Evolutionary conservation across 2,113 vertebrate species (phyloP).

Genomic region (Ginglymostoma cirratum): DNA sequence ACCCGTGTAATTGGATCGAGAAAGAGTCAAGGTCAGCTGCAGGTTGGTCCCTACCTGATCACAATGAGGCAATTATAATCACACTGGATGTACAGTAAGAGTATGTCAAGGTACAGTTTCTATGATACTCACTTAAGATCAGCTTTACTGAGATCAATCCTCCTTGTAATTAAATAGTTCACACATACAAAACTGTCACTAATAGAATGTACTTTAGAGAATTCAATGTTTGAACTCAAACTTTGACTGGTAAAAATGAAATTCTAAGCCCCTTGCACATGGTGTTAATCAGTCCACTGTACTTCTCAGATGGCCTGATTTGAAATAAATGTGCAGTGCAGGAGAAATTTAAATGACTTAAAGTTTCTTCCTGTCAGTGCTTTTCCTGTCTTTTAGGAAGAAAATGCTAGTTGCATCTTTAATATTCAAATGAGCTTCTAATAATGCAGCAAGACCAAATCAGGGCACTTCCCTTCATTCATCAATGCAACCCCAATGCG

Average conservation of each 20-base stretch:
- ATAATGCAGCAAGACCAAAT: not conserved
- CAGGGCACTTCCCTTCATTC: not conserved
- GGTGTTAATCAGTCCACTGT: not conserved
- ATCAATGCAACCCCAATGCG: not conserved
- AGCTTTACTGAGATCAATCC: not conserved
- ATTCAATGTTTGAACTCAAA: not conserved
- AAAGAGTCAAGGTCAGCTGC: conserved; percentile 3
- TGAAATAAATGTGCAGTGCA: not conserved
- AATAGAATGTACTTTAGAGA: not conserved
- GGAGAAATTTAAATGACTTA: not conserved
- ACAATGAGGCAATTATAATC: not conserved
- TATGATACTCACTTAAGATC: not conserved
- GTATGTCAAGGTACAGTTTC: no score
- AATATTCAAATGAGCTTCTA: not conserved
- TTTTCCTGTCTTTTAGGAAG: conserved; percentile 7
- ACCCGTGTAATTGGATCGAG: not conserved
- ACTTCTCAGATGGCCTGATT: not conserved
- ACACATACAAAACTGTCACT: not conserved
- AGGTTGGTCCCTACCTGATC: not conserved
- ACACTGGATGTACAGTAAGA: not conserved
- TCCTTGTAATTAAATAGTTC: not conserved
- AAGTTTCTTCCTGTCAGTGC: not conserved
- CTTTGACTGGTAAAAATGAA: not conserved
- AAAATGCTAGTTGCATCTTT: not conserved
- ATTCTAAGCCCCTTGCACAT: not conserved